Percentiles rank a stretch among this genome's conserved stretches.
phyloP scores from a whole-genome alignment of 2,113 vertebrate species.

The Clupea harengus region DNA sequence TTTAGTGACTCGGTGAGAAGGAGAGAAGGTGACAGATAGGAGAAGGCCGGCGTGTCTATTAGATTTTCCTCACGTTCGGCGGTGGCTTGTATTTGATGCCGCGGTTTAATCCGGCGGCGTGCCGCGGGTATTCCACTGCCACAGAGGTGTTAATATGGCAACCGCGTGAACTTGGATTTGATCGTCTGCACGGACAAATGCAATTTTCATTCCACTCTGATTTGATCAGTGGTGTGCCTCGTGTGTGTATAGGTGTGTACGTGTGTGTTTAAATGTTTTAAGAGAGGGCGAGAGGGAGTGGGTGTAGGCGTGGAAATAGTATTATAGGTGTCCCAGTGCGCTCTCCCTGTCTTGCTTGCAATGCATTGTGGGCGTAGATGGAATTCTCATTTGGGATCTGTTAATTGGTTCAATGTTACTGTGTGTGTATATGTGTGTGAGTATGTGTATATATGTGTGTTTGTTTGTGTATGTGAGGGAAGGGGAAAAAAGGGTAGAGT shows the following conservation, averaged over 20 bases:
- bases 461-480: constrained; percentile 26
- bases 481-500: too few species aligned
- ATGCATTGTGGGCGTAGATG: constrained; percentile 82
- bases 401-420: constrained; percentile 77
- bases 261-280: constrained; percentile 89
- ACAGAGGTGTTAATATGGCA: constrained; percentile 87
- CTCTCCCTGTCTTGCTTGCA: constrained; percentile 68
- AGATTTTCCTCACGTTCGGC: constrained; percentile 56
- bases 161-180: constrained; percentile 82
- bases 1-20: constrained; percentile 28
- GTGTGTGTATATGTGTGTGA: constrained; percentile 23
- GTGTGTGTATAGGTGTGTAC: constrained; percentile 71
- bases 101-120: constrained; percentile 73
- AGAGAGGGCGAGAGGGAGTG: constrained; percentile 60
- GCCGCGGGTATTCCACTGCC: constrained; percentile 74
- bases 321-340: constrained; percentile 86
- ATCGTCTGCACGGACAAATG: constrained; percentile 87
- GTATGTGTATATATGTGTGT: neutral
- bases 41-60: constrained; percentile 48
- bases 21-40: constrained; percentile 33
- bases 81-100: constrained; percentile 55
- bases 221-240: constrained; percentile 82
- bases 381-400: constrained; percentile 78
- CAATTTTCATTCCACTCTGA: constrained; percentile 90
- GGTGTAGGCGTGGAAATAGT: constrained; percentile 82